Evolutionary conservation across 2,797 vertebrate genomes (phyloP).

Genomic region (Acrocephalus scirpaceus): DNA sequence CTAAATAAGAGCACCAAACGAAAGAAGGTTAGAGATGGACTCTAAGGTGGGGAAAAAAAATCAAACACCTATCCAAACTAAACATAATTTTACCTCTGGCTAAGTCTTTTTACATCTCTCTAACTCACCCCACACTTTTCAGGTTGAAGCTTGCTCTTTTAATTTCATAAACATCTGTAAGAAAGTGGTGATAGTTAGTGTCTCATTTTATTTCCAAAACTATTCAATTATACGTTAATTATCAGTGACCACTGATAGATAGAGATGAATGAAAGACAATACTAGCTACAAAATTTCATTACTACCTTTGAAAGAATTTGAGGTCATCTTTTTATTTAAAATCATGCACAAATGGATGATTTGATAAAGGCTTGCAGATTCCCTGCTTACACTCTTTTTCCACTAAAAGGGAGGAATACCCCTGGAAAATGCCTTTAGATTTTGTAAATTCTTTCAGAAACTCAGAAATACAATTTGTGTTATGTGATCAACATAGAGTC

Average conservation of each 20-base stretch:
- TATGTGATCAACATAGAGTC: background rate
- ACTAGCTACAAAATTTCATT: background rate
- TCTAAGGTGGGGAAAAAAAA: background rate
- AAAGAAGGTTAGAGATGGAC: background rate
- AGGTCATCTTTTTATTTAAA: background rate
- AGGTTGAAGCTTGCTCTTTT: fast-evolving
- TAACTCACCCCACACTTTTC: background rate
- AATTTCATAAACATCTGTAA: background rate
- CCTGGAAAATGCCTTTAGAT: background rate
- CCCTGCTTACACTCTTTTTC: background rate
- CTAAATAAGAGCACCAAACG: background rate
- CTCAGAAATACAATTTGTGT: background rate
- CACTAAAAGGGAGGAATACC: background rate
- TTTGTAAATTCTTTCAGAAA: background rate
- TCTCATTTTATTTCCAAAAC: background rate
- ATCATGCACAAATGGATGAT: background rate
- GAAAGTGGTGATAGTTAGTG: background rate
- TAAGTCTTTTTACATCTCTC: background rate
- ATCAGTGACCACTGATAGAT: background rate
- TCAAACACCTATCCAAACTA: background rate
- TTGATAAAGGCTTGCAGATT: background rate
- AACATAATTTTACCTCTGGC: background rate
- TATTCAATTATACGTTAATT: background rate
- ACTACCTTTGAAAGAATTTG: background rate
- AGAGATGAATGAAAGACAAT: background rate